Conservation (phyloP, 2,797 vertebrate species). For the Platyrinchus mystaceus region DNA sequence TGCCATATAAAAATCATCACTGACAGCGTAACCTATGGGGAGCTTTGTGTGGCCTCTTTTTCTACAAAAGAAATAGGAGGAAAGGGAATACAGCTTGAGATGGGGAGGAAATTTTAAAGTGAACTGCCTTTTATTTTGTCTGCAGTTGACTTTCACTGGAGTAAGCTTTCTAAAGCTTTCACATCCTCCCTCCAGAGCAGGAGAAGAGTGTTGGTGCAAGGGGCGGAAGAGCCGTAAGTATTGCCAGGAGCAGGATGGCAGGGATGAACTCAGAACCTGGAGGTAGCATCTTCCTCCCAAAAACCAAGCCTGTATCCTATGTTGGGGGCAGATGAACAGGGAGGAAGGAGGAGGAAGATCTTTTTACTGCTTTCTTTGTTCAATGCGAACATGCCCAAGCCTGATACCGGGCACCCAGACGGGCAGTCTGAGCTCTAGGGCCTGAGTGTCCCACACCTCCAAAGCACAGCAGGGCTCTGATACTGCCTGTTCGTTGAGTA, state of each 20-base stretch:
- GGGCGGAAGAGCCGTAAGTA: not conserved
- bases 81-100: not conserved
- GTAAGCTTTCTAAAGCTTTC: not conserved
- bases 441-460: not conserved
- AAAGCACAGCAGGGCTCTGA: not conserved
- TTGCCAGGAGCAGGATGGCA: not conserved
- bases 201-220: not conserved
- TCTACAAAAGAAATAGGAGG: not conserved
- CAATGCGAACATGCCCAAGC: not conserved
- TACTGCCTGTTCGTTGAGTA: not conserved
- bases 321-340: not conserved
- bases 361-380: not conserved
- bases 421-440: not conserved
- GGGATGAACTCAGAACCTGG: not conserved
- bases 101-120: not conserved
- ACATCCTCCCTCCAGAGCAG: not conserved
- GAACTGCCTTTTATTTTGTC: not conserved
- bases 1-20: not conserved
- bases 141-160: not conserved
- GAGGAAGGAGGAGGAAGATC: not conserved
- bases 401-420: not conserved
- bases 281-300: not conserved
- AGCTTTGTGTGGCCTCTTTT: not conserved
- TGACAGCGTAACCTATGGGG: not conserved
- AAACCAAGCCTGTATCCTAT: not conserved